A percentile compares a stretch with the other conserved stretches of the same genome.
phyloP scores from a whole-genome alignment of 2,888 invertebrate species.

The Saturnia pavonia region DNA sequence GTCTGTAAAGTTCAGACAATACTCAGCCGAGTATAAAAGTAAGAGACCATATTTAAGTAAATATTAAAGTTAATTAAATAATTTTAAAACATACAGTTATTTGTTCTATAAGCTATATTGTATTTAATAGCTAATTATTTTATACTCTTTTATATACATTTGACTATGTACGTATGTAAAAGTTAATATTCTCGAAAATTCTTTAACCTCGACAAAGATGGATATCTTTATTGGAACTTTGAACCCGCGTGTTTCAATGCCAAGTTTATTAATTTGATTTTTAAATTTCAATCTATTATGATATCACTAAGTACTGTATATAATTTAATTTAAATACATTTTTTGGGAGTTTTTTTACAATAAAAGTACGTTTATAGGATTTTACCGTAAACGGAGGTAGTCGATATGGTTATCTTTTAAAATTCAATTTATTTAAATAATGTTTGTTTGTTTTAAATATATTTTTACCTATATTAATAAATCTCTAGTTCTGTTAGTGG shows the following conservation, averaged over 20 bases:
- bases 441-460: no score
- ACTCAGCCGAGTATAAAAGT: no score
- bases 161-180: not conserved
- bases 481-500: no score
- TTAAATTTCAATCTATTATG: conserved; percentile 17
- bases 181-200: conserved; percentile 28
- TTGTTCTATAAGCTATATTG: no score
- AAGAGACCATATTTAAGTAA: no score
- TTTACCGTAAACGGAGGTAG: not conserved
- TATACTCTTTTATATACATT: not conserved
- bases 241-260: conserved; percentile 51
- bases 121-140: not conserved
- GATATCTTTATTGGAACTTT: conserved; percentile 48
- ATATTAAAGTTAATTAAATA: no score
- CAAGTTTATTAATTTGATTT: conserved; percentile 43
- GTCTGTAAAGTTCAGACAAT: no score
- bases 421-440: not conserved
- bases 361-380: not conserved
- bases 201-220: conserved; percentile 46
- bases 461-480: no score
- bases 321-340: not conserved
- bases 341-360: not conserved
- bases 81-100: no score
- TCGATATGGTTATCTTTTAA: not conserved
- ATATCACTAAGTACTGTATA: not conserved